These are phyloP conservation scores for Sympetrum striolatum DNA, from an alignment of 2,888 invertebrate species.

Conservation along the genomic window DNA sequence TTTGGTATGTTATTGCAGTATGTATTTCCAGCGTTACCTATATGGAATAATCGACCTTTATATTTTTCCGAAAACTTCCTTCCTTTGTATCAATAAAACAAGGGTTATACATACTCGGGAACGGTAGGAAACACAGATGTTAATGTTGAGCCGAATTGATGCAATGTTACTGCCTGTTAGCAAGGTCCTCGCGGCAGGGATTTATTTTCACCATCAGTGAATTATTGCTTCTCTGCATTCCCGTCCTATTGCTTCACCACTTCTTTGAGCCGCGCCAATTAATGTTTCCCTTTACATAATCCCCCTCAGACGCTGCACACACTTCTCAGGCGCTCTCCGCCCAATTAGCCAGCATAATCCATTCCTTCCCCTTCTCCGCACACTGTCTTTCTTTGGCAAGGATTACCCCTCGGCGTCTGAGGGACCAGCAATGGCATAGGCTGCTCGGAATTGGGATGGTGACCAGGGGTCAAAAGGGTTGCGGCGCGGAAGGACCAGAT, in stretches of 20 bases:
- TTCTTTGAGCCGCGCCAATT: background rate
- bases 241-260: background rate
- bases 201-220: too few species aligned
- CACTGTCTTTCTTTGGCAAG: background rate
- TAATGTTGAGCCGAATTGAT: too few species aligned
- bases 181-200: too few species aligned
- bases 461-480: background rate
- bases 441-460: background rate
- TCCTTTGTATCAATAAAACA: too few species aligned
- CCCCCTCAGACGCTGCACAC: background rate
- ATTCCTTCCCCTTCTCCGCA: background rate
- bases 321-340: background rate
- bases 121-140: too few species aligned
- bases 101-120: too few species aligned
- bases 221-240: background rate
- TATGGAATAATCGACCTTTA: too few species aligned
- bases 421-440: background rate
- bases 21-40: too few species aligned
- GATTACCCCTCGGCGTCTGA: background rate
- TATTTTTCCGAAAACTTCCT: too few species aligned
- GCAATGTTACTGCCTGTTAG: too few species aligned
- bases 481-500: background rate
- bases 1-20: too few species aligned
- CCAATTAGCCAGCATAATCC: constrained; percentile 30
- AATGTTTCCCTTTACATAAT: background rate